Evolutionary conservation across 2,113 vertebrate genomes (phyloP).

Genomic region (Corythornis vintsioides): DNA sequence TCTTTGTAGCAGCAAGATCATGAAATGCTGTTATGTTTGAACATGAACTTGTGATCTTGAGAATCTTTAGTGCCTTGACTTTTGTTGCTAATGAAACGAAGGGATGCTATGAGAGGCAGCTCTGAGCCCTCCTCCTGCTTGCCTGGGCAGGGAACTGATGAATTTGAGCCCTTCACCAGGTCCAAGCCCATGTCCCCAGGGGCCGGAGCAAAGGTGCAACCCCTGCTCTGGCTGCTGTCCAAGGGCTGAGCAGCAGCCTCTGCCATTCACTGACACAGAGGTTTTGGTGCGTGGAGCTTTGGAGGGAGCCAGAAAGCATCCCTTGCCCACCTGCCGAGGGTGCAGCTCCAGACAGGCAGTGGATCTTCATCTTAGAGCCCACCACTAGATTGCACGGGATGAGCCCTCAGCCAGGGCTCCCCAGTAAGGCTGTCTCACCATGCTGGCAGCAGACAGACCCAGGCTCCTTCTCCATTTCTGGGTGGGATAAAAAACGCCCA

Average conservation of each 20-base stretch:
- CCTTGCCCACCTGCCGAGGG: fast-evolving
- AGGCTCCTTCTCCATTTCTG: not conserved
- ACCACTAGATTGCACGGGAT: not conserved
- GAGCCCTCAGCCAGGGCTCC: not conserved
- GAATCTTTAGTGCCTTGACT: not conserved
- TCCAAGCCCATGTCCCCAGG: not conserved
- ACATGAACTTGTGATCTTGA: not conserved
- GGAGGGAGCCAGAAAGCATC: not conserved
- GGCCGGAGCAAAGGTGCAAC: not conserved
- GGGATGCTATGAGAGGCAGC: not conserved
- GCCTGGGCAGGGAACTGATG: not conserved
- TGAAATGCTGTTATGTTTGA: not conserved
- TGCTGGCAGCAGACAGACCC: fast-evolving
- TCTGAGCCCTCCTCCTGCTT: not conserved
- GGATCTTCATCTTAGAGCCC: not conserved
- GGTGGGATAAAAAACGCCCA: not conserved
- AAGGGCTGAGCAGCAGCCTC: not conserved
- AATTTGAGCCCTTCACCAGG: not conserved
- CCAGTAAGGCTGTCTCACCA: not conserved
- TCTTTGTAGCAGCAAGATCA: not conserved
- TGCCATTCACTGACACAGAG: not conserved
- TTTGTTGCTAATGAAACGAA: not conserved
- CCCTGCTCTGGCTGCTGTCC: not conserved
- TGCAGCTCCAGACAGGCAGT: not conserved
- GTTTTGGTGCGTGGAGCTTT: not conserved